These are phyloP conservation scores for Dilophus febrilis DNA, from an alignment of 2,888 invertebrate species.

Conservation along the genomic window DNA sequence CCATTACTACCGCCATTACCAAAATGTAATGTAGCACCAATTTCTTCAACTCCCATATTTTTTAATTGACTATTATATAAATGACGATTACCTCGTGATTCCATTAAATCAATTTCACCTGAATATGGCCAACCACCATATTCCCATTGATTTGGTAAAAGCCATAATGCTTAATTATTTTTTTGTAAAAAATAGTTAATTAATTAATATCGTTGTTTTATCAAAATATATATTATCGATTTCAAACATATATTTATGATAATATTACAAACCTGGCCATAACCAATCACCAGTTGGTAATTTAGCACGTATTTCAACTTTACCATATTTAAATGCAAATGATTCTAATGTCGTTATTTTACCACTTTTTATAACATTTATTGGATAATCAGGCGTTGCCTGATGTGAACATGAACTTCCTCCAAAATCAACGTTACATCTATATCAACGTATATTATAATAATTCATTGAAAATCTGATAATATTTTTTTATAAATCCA, in stretches of 20 bases:
- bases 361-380: slow-evolving; percentile 51
- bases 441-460: too few relatives aligned
- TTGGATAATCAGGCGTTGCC: slow-evolving; percentile 33
- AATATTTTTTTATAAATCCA: too few relatives aligned
- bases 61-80: slow-evolving; percentile 28
- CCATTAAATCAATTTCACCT: slow-evolving; percentile 54
- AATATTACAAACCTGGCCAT: slow-evolving; percentile 8
- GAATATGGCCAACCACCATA: slow-evolving; percentile 55
- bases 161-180: slow-evolving; percentile 38
- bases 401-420: slow-evolving; percentile 40
- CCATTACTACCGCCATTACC: slow-evolving; percentile 38
- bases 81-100: slow-evolving; percentile 44
- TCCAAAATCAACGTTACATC: too few relatives aligned
- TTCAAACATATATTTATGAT: not conserved
- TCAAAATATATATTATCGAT: not conserved
- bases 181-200: not conserved
- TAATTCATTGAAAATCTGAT: too few relatives aligned
- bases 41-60: slow-evolving; percentile 40
- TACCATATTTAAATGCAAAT: slow-evolving; percentile 48
- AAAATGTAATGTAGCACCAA: slow-evolving; percentile 47
- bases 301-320: slow-evolving; percentile 44
- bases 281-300: slow-evolving; percentile 53
- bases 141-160: slow-evolving; percentile 42
- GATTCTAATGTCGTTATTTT: slow-evolving; percentile 41
- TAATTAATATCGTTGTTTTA: not conserved